Percentiles rank a stretch among this genome's conserved stretches.
phyloP scores from a whole-genome alignment of 1,140 invertebrate genomes.

The Macrosteles quadrilineatus region DNA sequence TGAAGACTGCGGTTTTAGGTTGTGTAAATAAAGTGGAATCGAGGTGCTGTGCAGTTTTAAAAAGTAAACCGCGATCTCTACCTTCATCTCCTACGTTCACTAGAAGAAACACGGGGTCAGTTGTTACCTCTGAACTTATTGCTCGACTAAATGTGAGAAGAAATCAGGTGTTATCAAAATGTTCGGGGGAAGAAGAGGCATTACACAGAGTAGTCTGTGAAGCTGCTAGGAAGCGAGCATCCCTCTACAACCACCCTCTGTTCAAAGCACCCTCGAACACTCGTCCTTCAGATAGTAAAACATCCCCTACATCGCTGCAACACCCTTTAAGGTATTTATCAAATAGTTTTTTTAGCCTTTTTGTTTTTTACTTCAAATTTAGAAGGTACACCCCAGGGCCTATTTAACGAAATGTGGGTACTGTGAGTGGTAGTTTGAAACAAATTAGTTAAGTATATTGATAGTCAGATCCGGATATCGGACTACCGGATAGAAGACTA shows the following conservation, averaged over 20 bases:
- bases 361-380: no score
- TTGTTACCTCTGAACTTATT: conserved; percentile 20
- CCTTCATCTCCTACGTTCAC: conserved; percentile 40
- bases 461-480: no score
- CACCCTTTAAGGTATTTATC: conserved; percentile 23
- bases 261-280: conserved; percentile 45
- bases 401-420: no score
- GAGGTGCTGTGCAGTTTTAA: conserved; percentile 25
- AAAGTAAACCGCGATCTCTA: conserved; percentile 37
- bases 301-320: conserved; percentile 15
- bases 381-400: no score
- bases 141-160: neutral
- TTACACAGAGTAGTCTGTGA: conserved; percentile 8
- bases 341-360: no score
- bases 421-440: no score
- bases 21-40: conserved; percentile 3
- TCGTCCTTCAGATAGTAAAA: neutral
- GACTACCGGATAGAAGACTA: no score
- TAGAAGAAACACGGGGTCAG: conserved; percentile 27
- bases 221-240: conserved; percentile 40
- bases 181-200: conserved; percentile 21
- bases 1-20: neutral
- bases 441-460: no score
- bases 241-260: conserved; percentile 56
- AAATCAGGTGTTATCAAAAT: conserved; percentile 22